phyloP scores from a whole-genome alignment of 2,113 vertebrate species.

The Nerophis ophidion region DNA sequence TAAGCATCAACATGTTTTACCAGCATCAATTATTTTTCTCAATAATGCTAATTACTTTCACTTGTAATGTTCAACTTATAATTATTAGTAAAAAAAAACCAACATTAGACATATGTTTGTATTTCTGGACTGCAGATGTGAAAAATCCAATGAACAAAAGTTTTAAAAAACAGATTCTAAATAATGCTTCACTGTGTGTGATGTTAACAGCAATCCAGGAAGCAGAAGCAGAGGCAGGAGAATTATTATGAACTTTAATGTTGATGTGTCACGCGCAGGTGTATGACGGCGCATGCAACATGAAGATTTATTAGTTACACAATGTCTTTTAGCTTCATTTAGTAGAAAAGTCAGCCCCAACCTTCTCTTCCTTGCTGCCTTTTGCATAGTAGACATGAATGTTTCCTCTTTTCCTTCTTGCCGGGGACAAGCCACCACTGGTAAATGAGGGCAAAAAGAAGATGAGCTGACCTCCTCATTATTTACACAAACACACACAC shows the following conservation, averaged over 20 bases:
- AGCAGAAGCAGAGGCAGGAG: slow-evolving; percentile 14
- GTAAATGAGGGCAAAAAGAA: slow-evolving; percentile 1
- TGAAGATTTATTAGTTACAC: slow-evolving; percentile 39
- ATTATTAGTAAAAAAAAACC: too few species aligned
- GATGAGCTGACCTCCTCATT: slow-evolving; percentile 1
- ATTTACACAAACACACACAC: slow-evolving; percentile 59
- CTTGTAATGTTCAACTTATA: too few species aligned
- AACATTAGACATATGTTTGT: too few species aligned
- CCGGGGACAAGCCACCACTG: neutral
- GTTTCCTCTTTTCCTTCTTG: neutral
- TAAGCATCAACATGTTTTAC: too few species aligned
- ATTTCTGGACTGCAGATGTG: too few species aligned
- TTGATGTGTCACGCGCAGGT: slow-evolving; percentile 40
- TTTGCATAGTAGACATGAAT: slow-evolving; percentile 60
- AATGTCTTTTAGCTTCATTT: slow-evolving; percentile 20
- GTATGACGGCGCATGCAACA: slow-evolving; percentile 58
- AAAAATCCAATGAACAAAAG: neutral
- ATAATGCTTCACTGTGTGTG: neutral
- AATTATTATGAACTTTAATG: slow-evolving; percentile 52
- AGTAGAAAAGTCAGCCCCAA: slow-evolving; percentile 33
- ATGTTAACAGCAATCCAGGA: slow-evolving; percentile 19
- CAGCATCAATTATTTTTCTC: too few species aligned
- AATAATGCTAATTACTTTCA: too few species aligned
- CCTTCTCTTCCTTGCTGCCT: slow-evolving; percentile 25
- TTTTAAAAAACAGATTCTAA: too few species aligned